phyloP scores from a whole-genome alignment of 92 coral and sea anemone genomes.

The Palythoa grandiflora region DNA sequence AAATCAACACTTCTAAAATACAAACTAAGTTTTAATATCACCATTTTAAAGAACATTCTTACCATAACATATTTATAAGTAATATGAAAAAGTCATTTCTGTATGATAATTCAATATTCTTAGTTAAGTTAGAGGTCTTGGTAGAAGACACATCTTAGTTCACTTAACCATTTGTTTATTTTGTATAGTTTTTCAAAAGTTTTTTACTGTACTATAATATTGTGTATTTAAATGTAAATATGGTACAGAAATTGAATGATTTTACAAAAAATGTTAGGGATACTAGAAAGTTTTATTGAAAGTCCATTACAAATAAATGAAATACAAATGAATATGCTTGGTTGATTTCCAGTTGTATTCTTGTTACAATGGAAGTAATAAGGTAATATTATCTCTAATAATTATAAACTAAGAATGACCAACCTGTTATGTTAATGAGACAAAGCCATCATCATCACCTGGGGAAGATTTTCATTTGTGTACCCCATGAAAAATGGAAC shows the following conservation, averaged over 20 bases:
- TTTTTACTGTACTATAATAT: constrained; percentile 42
- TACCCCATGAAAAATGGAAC: no score
- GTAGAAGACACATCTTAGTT: not conserved
- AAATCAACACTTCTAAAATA: not conserved
- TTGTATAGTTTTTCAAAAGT: constrained; percentile 40
- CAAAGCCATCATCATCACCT: no score
- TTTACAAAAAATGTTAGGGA: constrained; percentile 31
- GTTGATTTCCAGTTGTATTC: not conserved
- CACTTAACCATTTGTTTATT: constrained; percentile 34
- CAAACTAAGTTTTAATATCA: not conserved
- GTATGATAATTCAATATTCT: not conserved
- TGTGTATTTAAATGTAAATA: constrained; percentile 49
- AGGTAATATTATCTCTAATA: no score
- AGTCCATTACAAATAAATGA: not conserved
- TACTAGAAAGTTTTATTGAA: constrained; percentile 34
- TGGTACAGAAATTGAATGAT: constrained; percentile 35
- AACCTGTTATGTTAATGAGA: no score
- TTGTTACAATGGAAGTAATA: no score
- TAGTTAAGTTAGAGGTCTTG: constrained; percentile 5
- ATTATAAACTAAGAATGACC: no score
- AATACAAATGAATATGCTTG: constrained; percentile 8
- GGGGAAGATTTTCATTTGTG: no score
- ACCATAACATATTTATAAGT: constrained; percentile 19
- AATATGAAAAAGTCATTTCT: not conserved
- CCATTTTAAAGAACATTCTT: not conserved